phyloP scores from a whole-genome alignment of 2,113 vertebrate species.

The Calyptomena viridis region DNA sequence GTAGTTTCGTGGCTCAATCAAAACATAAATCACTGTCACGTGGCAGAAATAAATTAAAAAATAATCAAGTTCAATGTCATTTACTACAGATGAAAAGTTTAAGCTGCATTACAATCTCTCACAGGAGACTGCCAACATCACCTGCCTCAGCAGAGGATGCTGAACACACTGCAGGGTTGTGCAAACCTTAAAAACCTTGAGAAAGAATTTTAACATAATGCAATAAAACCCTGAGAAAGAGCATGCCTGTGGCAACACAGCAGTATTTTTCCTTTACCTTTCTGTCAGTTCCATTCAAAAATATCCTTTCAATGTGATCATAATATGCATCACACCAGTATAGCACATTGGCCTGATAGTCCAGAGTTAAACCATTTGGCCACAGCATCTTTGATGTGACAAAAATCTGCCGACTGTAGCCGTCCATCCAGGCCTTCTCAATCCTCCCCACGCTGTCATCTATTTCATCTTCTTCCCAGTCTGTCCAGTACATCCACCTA shows the following conservation, averaged over 20 bases:
- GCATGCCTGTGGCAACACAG: conserved; percentile 28
- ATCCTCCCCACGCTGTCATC: conserved; percentile 96
- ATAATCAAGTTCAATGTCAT: not conserved
- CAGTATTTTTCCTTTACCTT: conserved; percentile 80
- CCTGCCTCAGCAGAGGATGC: not conserved
- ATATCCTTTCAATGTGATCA: conserved; percentile 96
- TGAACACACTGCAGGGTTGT: not conserved
- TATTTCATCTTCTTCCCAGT: conserved; percentile 98
- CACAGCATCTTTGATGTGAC: conserved; percentile 98
- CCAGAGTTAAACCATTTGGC: conserved; percentile 97
- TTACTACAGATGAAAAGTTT: not conserved
- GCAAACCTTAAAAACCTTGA: conserved; percentile 1
- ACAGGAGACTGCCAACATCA: not conserved
- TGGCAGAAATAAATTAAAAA: not conserved
- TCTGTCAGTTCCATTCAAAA: conserved; percentile 91
- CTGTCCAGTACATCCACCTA: conserved; percentile 99
- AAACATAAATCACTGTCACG: not conserved
- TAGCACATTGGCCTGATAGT: conserved; percentile 83
- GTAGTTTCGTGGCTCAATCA: not conserved
- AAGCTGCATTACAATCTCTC: not conserved
- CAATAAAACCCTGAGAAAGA: conserved; percentile 23
- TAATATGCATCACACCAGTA: conserved; percentile 99
- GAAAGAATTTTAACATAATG: conserved; percentile 45
- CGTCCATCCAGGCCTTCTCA: conserved; percentile 98
- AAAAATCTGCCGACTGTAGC: conserved; percentile 88